Conservation (phyloP, 1,140 invertebrate species). For the Sitodiplosis mosellana region DNA sequence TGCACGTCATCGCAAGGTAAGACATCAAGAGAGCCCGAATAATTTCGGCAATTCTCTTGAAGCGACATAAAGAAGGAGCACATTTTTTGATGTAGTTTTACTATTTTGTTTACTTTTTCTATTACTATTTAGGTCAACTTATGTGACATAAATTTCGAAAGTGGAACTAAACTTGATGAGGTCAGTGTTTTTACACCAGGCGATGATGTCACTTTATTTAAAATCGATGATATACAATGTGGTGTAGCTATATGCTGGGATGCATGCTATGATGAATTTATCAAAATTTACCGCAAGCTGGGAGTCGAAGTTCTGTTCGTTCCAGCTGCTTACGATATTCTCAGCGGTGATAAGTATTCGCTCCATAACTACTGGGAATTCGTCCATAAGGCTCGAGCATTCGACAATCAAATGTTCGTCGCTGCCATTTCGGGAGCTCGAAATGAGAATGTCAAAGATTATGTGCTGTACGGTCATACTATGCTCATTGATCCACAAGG, state of each 20-base stretch:
- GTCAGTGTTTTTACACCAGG: not conserved
- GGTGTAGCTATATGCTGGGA: not conserved
- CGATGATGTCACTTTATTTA: not conserved
- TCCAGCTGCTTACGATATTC: not conserved
- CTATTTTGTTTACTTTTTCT: no score
- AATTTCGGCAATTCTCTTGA: no score
- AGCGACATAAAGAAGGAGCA: no score
- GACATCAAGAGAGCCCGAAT: not conserved
- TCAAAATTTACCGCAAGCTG: not conserved
- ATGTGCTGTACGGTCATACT: not conserved
- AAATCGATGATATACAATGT: not conserved
- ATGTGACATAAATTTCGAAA: not conserved
- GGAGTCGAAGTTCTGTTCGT: not conserved
- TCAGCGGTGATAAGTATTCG: not conserved
- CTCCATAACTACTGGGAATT: not conserved
- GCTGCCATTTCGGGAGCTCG: not conserved
- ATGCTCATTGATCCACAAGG: slow-evolving; percentile 2
- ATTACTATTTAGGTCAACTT: not conserved
- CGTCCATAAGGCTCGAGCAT: not conserved
- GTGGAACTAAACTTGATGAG: not conserved
- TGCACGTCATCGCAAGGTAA: not conserved
- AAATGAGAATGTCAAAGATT: not conserved
- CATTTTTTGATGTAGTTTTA: no score
- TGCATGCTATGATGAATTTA: not conserved
- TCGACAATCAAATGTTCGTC: slow-evolving; percentile 1